Evolutionary conservation across 2,888 invertebrate genomes (phyloP).

Genomic region (Ectropis crepuscularia): DNA sequence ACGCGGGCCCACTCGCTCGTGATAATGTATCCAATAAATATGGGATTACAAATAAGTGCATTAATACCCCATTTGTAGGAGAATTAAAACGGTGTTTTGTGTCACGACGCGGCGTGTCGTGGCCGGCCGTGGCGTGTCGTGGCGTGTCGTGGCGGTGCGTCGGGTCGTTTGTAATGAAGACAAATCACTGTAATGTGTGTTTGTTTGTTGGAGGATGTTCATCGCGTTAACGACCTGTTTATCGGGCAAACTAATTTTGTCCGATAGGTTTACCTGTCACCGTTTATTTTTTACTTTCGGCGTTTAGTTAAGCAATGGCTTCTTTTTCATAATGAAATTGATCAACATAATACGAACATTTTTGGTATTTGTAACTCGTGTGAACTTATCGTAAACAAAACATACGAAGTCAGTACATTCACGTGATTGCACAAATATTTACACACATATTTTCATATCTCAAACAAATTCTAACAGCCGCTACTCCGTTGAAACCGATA

Average conservation of each 20-base stretch:
- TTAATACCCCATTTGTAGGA: conserved; percentile 29
- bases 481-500: too few species aligned
- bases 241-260: not conserved
- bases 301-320: too few species aligned
- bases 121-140: not conserved
- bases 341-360: too few species aligned
- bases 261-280: not conserved
- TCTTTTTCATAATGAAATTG: too few species aligned
- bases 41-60: conserved; percentile 36
- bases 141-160: not conserved
- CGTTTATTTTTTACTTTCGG: too few species aligned
- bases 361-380: too few species aligned
- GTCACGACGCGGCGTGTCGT: conserved; percentile 4
- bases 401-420: too few species aligned
- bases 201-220: conserved; percentile 14
- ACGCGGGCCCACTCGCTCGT: conserved; percentile 29
- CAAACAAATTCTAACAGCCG: too few species aligned
- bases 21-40: conserved; percentile 31
- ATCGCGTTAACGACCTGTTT: conserved; percentile 9
- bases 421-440: not conserved
- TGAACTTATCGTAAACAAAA: too few species aligned
- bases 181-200: conserved; percentile 14
- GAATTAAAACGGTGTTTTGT: conserved; percentile 27
- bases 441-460: not conserved
- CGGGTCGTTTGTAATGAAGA: conserved; percentile 19